Evolutionary conservation across 2,888 invertebrate genomes (phyloP).

Genomic region (Netelia fuscicornis): DNA sequence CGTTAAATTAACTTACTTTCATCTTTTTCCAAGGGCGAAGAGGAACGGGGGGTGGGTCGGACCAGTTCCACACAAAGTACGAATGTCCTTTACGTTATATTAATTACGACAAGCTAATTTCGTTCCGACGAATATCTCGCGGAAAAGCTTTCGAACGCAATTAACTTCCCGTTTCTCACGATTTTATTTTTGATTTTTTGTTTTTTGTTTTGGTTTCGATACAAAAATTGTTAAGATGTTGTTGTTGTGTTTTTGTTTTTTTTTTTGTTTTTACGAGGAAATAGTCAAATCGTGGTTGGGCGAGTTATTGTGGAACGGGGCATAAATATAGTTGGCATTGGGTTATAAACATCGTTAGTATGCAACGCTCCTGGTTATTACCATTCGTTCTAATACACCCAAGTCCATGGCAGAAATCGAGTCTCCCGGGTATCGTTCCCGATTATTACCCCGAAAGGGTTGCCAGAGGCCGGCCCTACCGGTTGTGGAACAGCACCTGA

Average conservation of each 20-base stretch:
- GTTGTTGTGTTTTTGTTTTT: neutral
- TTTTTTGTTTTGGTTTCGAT: neutral
- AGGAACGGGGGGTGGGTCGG: neutral
- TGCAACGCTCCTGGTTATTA: constrained; percentile 79
- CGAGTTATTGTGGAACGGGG: constrained; percentile 29
- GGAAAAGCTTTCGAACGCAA: constrained; percentile 23
- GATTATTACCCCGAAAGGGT: constrained; percentile 84
- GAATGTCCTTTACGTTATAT: constrained; percentile 45
- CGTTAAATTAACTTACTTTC: constrained; percentile 63
- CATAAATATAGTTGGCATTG: constrained; percentile 55
- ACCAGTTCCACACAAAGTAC: constrained; percentile 17
- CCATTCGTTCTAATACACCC: constrained; percentile 83
- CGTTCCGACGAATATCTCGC: constrained; percentile 39
- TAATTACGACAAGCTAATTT: constrained; percentile 59
- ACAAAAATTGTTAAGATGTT: neutral
- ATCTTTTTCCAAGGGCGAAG: constrained; percentile 42
- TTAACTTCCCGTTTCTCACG: constrained; percentile 11
- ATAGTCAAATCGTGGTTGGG: neutral
- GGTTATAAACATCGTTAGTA: constrained; percentile 79
- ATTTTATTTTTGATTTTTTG: neutral
- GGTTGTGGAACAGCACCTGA: constrained; percentile 81
- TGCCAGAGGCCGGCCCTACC: constrained; percentile 73
- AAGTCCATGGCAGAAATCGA: constrained; percentile 69
- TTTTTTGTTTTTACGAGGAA: constrained; percentile 26
- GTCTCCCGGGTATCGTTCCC: constrained; percentile 83